Conservation (phyloP, 2,797 vertebrate genomes). For the Pterois miles region DNA sequence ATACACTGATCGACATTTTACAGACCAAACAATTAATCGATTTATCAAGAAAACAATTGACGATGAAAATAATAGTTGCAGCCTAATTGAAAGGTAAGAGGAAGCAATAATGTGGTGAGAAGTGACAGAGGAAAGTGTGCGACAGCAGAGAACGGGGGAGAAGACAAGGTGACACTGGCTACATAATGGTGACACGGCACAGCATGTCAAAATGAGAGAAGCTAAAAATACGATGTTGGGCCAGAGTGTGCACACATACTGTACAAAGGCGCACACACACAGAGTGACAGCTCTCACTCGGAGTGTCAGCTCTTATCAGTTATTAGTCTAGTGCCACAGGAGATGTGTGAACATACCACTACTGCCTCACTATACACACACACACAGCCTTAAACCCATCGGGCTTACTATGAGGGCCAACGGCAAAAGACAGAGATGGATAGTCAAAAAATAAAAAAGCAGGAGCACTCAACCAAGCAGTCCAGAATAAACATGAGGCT, state of each 20-base stretch:
- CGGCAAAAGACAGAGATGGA: conserved; percentile 26
- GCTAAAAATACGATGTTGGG: conserved; percentile 53
- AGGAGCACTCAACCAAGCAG: conserved; percentile 45
- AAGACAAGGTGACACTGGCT: conserved; percentile 32
- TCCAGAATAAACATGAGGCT: conserved; percentile 79
- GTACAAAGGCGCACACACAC: conserved; percentile 15
- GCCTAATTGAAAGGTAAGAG: not conserved
- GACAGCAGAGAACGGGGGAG: conserved; percentile 4
- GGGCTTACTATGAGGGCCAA: conserved; percentile 36
- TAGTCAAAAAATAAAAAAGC: not conserved
- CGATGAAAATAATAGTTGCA: no score
- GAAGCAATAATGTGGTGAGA: not conserved
- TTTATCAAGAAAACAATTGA: no score
- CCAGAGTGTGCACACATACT: conserved; percentile 12
- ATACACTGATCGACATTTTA: no score
- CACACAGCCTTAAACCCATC: conserved; percentile 13
- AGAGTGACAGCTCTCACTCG: conserved; percentile 52
- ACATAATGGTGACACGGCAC: conserved; percentile 41
- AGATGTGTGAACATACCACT: conserved; percentile 54
- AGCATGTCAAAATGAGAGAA: conserved; percentile 41
- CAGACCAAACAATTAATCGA: no score
- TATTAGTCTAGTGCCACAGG: conserved; percentile 54
- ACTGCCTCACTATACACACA: conserved; percentile 21
- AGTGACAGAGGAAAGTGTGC: not conserved
- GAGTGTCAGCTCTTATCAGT: conserved; percentile 64